phyloP scores from a whole-genome alignment of 1,140 invertebrate species.

The Metaphire vulgaris region DNA sequence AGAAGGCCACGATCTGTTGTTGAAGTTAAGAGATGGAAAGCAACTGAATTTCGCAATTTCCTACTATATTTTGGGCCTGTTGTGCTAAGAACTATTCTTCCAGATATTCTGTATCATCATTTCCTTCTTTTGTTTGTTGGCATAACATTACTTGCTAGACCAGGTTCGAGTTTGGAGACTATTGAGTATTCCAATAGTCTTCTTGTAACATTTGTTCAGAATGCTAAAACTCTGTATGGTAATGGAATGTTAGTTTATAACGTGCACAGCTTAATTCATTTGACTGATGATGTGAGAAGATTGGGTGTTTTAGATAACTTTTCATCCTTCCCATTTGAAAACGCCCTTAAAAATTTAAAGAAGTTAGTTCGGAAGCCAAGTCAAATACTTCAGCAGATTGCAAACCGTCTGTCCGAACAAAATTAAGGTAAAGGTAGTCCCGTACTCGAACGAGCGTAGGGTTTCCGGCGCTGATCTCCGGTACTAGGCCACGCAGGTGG shows the following conservation, averaged over 20 bases:
- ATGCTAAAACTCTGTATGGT: constrained; percentile 39
- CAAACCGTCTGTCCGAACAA: background rate
- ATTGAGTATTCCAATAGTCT: constrained; percentile 38
- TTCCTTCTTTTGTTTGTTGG: constrained; percentile 48
- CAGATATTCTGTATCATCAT: constrained; percentile 44
- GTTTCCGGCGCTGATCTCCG: too few species aligned
- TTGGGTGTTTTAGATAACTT: constrained; percentile 48
- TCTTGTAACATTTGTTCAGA: constrained; percentile 41
- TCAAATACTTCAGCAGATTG: constrained; percentile 20
- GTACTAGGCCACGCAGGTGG: too few species aligned
- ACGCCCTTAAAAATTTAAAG: constrained; percentile 49
- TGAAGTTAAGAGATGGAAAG: constrained; percentile 51
- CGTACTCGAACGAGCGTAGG: too few species aligned
- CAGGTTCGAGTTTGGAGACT: constrained; percentile 26
- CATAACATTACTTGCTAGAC: constrained; percentile 39
- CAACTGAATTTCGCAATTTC: constrained; percentile 54
- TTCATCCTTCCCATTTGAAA: constrained; percentile 54
- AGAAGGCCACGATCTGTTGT: constrained; percentile 45
- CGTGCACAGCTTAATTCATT: constrained; percentile 48
- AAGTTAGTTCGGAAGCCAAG: constrained; percentile 34
- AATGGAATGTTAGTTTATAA: constrained; percentile 45
- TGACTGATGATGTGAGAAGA: constrained; percentile 47
- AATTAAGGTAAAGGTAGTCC: too few species aligned
- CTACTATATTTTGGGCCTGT: constrained; percentile 51
- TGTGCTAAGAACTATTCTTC: constrained; percentile 41